These are phyloP conservation scores for Bovichtus variegatus DNA, from an alignment of 2,797 vertebrate genomes.

Conservation along the genomic window DNA sequence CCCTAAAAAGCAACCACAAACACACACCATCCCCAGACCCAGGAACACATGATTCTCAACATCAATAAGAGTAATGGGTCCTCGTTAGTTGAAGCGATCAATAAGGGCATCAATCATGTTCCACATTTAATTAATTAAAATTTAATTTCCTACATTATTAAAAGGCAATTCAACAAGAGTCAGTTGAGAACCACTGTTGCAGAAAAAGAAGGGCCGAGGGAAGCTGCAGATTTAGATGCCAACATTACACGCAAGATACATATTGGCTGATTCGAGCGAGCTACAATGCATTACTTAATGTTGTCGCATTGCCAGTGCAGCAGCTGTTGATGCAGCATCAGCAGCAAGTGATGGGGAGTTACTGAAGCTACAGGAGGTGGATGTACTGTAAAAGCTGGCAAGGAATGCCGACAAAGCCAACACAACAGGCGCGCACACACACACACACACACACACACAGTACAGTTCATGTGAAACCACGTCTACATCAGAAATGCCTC, in stretches of 20 bases:
- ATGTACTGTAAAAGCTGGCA: conserved; percentile 37
- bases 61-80: conserved; percentile 17
- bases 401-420: conserved; percentile 46
- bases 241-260: conserved; percentile 31
- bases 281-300: conserved; percentile 59
- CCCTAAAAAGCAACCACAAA: conserved; percentile 39
- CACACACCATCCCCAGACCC: conserved; percentile 23
- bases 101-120: conserved; percentile 15
- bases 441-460: conserved; percentile 24
- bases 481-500: conserved; percentile 23
- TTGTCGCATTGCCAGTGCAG: conserved; percentile 68
- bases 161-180: conserved; percentile 28
- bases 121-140: conserved; percentile 16
- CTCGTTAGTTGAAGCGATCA: conserved; percentile 32
- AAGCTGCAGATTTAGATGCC: conserved; percentile 40
- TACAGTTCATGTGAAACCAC: conserved; percentile 3
- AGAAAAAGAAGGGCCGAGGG: conserved; percentile 11
- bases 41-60: conserved; percentile 68
- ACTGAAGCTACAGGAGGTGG: conserved; percentile 30
- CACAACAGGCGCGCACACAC: conserved; percentile 39
- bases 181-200: conserved; percentile 68
- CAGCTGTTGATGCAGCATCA: conserved; percentile 54
- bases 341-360: conserved; percentile 42
- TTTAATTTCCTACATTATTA: conserved; percentile 23
- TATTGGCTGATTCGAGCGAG: conserved; percentile 45